phyloP scores from a whole-genome alignment of 2,888 invertebrate genomes.

The Mechanitis mazaeus region DNA sequence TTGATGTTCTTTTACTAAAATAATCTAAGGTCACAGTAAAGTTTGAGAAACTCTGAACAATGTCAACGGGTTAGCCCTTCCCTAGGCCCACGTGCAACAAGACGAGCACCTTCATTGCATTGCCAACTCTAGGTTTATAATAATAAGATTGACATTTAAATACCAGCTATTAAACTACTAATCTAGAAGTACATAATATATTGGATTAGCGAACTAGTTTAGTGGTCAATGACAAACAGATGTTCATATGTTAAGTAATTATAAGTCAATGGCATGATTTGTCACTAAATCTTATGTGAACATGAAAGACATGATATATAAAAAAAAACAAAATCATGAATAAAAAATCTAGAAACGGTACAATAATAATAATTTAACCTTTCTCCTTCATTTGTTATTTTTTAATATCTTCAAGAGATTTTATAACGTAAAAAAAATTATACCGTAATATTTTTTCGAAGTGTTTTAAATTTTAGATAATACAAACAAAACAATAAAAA shows the following conservation, averaged over 20 bases:
- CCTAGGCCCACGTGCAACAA: constrained; percentile 14
- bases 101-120: background rate
- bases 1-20: no score
- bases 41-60: constrained; percentile 13
- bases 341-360: no score
- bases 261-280: constrained; percentile 6
- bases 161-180: constrained; percentile 20
- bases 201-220: constrained; percentile 26
- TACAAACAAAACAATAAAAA: no score
- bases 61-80: constrained; percentile 15
- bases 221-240: constrained; percentile 21
- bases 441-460: no score
- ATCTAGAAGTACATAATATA: constrained; percentile 19
- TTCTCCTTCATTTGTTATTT: no score
- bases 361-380: no score
- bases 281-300: constrained; percentile 1
- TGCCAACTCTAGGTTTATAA: background rate
- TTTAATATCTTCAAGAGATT: no score
- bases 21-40: background rate
- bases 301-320: no score
- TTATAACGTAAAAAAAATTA: no score
- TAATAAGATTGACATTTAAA: constrained; percentile 13
- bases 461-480: no score
- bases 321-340: no score
- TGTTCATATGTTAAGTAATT: constrained; percentile 10